Percentiles rank a stretch among this genome's conserved stretches.
phyloP scores from a whole-genome alignment of 2,888 invertebrate species.

The Abscondita cerata region DNA sequence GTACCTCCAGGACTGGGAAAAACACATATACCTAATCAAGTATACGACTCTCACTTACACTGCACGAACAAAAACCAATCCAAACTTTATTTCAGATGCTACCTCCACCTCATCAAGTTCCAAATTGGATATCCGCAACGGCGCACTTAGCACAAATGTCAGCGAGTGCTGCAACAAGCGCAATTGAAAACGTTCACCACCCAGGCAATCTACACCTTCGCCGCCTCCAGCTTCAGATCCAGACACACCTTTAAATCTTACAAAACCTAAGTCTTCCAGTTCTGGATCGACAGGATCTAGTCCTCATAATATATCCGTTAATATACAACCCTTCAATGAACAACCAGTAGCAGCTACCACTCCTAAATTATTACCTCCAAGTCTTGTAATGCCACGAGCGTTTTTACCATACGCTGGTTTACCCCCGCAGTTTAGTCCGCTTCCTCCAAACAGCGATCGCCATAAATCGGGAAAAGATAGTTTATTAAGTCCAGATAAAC shows the following conservation, averaged over 20 bases:
- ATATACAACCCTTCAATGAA: conserved; percentile 58
- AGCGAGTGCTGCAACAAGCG: conserved; percentile 53
- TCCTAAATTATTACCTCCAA: conserved; percentile 65
- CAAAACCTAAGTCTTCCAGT: conserved; percentile 76
- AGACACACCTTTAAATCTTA: conserved; percentile 87
- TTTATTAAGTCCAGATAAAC: conserved; percentile 51
- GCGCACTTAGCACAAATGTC: conserved; percentile 77
- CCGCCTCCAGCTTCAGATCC: conserved; percentile 64
- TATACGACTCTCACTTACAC: conserved; percentile 35
- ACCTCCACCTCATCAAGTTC: conserved; percentile 61
- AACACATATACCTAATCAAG: conserved; percentile 54
- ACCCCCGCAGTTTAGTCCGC: conserved; percentile 63
- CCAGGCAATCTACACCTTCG: conserved; percentile 52
- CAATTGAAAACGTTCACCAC: conserved; percentile 50
- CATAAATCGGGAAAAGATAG: conserved; percentile 53
- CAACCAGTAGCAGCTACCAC: conserved; percentile 65
- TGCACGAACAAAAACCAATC: conserved; percentile 6
- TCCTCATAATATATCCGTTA: conserved; percentile 57
- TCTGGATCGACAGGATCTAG: conserved; percentile 64
- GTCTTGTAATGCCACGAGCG: conserved; percentile 65
- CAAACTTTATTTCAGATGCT: conserved; percentile 59
- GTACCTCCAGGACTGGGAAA: conserved; percentile 52
- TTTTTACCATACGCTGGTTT: conserved; percentile 69
- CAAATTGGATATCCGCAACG: conserved; percentile 70
- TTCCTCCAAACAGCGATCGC: conserved; percentile 52